Base-by-base conservation (phyloP, 2,888 invertebrate genomes). In the Hemistola chrysoprasaria region DNA sequence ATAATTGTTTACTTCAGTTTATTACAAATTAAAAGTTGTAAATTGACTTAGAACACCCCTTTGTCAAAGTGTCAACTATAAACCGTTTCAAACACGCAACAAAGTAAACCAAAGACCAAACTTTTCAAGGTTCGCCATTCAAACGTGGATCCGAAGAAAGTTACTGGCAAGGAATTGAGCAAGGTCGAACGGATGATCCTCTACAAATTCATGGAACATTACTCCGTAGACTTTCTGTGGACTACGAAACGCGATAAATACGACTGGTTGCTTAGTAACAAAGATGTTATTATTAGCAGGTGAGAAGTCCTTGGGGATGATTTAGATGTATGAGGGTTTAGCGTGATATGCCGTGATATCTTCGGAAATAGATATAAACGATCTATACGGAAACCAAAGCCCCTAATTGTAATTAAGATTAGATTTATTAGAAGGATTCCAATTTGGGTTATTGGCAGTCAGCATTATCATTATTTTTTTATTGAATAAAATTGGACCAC, bases 201-300 rank as follows among this genome's bases (percentile, higher is more conserved):
- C 65, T 94, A 93, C 2, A 91, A 95, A 57, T 93, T 96, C 75
- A 90, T 97, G 65, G 93, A 93, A 58, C 93, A 94, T 62, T 92
- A 94, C 59, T 92, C 94, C 0, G 95, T 96, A 1, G 95, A 97
- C 64, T 95, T 98, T 60, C 91, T 97, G 22, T 98, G 98, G 97
- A 96, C 96, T 29, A 93, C 95, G 39, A 93, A 95, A 52, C 92
- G 95, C 43, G 97, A 97, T 54, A 94, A 93, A 78, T 92, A 93
- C 50, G 95, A 95, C 59, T 93, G 94, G 91, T 91, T 90, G 50
- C 78, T 90, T 11, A 89, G 87, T 57, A 90, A 88, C 64, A 88
- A 84, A 60, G 90, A 90, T 20, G 88, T 90, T 44, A 55, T 88
- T 22, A 80, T 90, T 48, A 90, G 90, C 87, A 88, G 90, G 90